Base-by-base conservation (phyloP, 2,797 vertebrate genomes). In the Myotis planiceps region DNA sequence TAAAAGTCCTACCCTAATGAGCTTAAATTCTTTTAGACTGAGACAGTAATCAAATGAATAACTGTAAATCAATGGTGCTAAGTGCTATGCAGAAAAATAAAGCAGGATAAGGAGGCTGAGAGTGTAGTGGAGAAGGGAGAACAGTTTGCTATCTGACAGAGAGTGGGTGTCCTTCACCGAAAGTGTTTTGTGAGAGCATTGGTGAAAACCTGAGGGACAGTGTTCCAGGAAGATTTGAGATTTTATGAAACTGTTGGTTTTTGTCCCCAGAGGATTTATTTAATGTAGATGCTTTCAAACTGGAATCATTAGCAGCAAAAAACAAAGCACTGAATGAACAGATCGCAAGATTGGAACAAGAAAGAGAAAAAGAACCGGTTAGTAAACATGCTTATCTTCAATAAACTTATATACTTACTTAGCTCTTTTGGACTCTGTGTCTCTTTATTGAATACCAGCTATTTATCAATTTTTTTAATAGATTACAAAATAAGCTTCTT, bases 321-420 rank as follows among this genome's bases (percentile, higher is more conserved):
- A 98, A 99, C 97, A 98, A 95, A 96, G 98, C 99, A 4, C 90
- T 99, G 85, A 99, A 97, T n/a, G 99, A 99, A 68, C 99, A 99
- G 94, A 98, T 99, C 91, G 98, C 99, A 89, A 98, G 97, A 93
- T 96, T 99, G 96, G 99, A 99, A 97, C 99, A 99, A 96, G 99
- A 99, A 92, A 99, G 98, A 96, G 98, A 99, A 97, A 98, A 97
- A 3, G 99, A 99, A 74, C 99, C 99, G 97, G 99, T 99, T 68
- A 97, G 99, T 98, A 94, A 97, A 97, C 25, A 1, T 96, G 6
- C 21, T 49, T 94, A 4, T 83, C 66, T 81, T 86, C 29, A 63
- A 9, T 37, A 68, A 55, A 55, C 39, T 27, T 65, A 42, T 66
- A 42, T 13, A 76, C 7, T 86, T 63, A n/a, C 12, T 82, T 71